phyloP scores from a whole-genome alignment of 2,888 invertebrate genomes.

The Watsonalla binaria region DNA sequence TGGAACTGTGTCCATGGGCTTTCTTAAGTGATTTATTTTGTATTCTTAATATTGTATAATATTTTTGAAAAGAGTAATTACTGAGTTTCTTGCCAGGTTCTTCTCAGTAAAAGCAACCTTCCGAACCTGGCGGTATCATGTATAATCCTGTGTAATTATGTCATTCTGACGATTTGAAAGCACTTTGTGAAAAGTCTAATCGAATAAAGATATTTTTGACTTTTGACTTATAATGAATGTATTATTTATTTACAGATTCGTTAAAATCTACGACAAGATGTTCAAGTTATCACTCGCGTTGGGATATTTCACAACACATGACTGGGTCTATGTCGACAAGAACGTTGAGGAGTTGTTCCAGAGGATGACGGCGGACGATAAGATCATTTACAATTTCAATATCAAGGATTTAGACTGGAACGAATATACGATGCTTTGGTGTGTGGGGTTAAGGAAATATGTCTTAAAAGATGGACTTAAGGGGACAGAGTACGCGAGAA shows the following conservation, averaged over 20 bases:
- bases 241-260: constrained; percentile 31
- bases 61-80: too few relatives aligned
- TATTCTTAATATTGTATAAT: too few relatives aligned
- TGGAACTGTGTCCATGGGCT: too few relatives aligned
- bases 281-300: constrained; percentile 19
- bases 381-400: constrained; percentile 32
- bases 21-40: too few relatives aligned
- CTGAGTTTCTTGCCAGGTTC: too few relatives aligned
- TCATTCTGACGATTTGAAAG: too few relatives aligned
- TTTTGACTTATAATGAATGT: too few relatives aligned
- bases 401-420: constrained; percentile 17
- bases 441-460: constrained; percentile 28
- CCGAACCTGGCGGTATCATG: too few relatives aligned
- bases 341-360: constrained; percentile 19
- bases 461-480: constrained; percentile 29
- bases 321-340: constrained; percentile 28
- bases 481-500: constrained; percentile 11
- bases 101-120: too few relatives aligned
- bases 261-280: constrained; percentile 22
- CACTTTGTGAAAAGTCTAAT: too few relatives aligned
- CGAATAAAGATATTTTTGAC: too few relatives aligned
- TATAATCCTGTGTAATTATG: too few relatives aligned
- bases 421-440: constrained; percentile 19
- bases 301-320: constrained; percentile 20
- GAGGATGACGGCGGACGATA: constrained; percentile 20